A percentile compares a stretch with the other conserved stretches of the same genome.
These are phyloP conservation scores for Xestia rhomboidea DNA, from an alignment of 2,888 invertebrate species.

Conservation along the genomic window DNA sequence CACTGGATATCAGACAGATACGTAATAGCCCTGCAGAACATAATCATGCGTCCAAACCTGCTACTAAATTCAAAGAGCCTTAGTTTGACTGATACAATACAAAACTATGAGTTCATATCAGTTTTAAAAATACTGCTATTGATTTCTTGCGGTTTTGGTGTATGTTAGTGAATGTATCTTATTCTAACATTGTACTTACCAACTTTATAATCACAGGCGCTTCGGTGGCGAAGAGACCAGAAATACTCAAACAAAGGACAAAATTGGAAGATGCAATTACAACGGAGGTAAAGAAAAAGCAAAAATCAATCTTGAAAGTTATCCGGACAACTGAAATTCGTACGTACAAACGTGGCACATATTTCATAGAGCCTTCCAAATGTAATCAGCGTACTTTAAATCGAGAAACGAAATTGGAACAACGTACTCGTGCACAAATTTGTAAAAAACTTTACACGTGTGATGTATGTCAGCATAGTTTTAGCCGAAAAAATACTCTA, in stretches of 20 bases:
- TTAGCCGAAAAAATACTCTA: not conserved
- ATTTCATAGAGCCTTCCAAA: not conserved
- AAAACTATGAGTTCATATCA: not conserved
- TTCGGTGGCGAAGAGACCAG: not conserved
- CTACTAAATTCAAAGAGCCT: too few species aligned
- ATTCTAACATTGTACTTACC: not conserved
- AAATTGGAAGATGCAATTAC: not conserved
- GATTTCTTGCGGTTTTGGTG: not conserved
- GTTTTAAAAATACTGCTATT: too few species aligned
- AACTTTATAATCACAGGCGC: not conserved
- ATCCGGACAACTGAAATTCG: not conserved
- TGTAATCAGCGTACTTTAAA: not conserved
- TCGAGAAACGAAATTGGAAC: not conserved
- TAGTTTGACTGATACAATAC: not conserved
- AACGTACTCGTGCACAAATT: not conserved
- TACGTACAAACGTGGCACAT: not conserved
- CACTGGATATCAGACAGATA: too few species aligned
- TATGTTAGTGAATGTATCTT: not conserved
- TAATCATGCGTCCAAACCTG: too few species aligned
- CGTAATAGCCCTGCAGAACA: too few species aligned
- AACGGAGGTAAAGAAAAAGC: not conserved
- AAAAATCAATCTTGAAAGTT: not conserved
- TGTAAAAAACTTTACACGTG: not conserved
- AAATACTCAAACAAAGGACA: not conserved
- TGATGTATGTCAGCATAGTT: not conserved